Evolutionary conservation across 2,888 invertebrate species (phyloP), one percentile per base, ranked within the genome.

Genomic region (Sphinx pinastri): DNA sequence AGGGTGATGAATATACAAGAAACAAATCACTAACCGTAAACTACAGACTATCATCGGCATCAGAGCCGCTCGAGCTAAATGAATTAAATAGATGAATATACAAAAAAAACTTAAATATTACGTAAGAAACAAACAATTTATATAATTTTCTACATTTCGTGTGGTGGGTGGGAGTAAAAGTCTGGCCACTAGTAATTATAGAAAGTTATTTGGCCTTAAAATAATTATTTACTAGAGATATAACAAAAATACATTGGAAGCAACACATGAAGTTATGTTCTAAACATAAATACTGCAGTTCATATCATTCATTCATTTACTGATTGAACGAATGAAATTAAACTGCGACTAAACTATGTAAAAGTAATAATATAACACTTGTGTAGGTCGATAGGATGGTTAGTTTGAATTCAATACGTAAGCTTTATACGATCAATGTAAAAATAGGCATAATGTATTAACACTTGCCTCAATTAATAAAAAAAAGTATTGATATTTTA

Each of bases 151-250:
- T 92, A 91, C 90, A 91, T 79, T 82, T 84, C 82, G 82, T 83
- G 88, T 91, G 89, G 91, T 92, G 88, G 91, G 91, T 88, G 89
- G 90, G 90, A 89, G 82, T 83, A 85, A 80, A 25, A 84, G 79
- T 86, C 91, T 90, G 91, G 91, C 91, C 91, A 91, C 91, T 90
- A 57, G 63, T 66, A 73, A 78, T 75, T 72, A 74, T 77, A 78
- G 75, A 78, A 75, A 73, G 75, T 71, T 77, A 76, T 81, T 80
- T 81, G 80, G 78, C 78, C 77, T 75, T 81, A 81, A 75, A 51
- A 75, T 75, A 71, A 70, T 52, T 59, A 60, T 12, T 47, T 60
- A 52, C 69, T 69, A 63, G 5, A 57, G 69, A 70, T 71, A 71
- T 60, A 52, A 70, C 55, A 58, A 67, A 45, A 66, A 59, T 70